A percentile compares a stretch with the other conserved stretches of the same genome.
Conservation (phyloP, 2,797 vertebrate genomes). For the Rhyacichthys aspro region DNA sequence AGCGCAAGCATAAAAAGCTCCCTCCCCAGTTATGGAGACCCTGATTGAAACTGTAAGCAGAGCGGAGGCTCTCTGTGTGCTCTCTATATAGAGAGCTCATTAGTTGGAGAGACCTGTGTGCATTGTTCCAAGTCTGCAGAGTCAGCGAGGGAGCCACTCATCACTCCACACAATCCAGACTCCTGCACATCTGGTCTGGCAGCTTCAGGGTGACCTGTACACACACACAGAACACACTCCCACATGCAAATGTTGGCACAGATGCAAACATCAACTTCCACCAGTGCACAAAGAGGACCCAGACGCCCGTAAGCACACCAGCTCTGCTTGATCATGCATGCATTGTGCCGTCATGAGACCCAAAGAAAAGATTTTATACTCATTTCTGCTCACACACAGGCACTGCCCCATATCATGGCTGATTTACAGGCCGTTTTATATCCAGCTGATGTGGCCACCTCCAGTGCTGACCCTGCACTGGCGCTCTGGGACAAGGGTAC, state of each 20-base stretch:
- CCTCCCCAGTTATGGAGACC: conserved; percentile 66
- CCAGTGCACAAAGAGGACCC: conserved; percentile 29
- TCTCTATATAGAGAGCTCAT: conserved; percentile 75
- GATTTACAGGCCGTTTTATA: conserved; percentile 71
- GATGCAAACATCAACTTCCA: conserved; percentile 51
- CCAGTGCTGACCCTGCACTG: conserved; percentile 64
- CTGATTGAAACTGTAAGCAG: conserved; percentile 74
- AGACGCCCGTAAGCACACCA: conserved; percentile 39
- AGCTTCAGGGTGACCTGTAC: conserved; percentile 75
- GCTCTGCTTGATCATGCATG: conserved; percentile 56
- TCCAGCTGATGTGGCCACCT: conserved; percentile 65
- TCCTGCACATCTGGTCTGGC: conserved; percentile 75
- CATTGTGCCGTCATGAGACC: conserved; percentile 38
- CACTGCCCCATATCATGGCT: conserved; percentile 39
- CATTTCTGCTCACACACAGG: conserved; percentile 21
- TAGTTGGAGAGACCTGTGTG: conserved; percentile 77
- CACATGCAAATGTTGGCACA: conserved; percentile 49
- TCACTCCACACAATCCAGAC: conserved; percentile 70
- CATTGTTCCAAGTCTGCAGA: conserved; percentile 80
- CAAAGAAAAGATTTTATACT: conserved; percentile 29
- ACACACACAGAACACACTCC: conserved; percentile 30
- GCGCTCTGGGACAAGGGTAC: conserved; percentile 57
- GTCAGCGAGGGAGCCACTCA: conserved; percentile 77
- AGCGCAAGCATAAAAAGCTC: conserved; percentile 62
- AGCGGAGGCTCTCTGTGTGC: conserved; percentile 55